phyloP scores from a whole-genome alignment of 2,888 invertebrate genomes.

The Idaea aversata region DNA sequence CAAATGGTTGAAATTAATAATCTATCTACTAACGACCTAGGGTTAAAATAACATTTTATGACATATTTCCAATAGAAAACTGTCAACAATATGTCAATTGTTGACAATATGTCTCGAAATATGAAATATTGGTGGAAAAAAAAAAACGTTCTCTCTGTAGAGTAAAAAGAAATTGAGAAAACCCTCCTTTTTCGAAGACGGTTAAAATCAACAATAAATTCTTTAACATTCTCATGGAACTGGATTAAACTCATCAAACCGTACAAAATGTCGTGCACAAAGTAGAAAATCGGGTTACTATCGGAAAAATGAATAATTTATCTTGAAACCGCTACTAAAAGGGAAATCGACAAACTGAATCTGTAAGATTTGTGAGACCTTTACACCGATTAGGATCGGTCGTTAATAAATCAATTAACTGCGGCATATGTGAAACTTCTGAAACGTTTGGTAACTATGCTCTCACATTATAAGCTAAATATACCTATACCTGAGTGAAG shows the following conservation, averaged over 20 bases:
- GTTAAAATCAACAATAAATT: too few relatives aligned
- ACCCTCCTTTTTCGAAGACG: too few relatives aligned
- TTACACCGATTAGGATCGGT: constrained; percentile 1
- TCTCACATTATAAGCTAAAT: neutral
- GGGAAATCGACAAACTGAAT: neutral
- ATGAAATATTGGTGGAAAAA: too few relatives aligned
- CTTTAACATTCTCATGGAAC: neutral
- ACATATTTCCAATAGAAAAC: too few relatives aligned
- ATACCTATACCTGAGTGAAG: too few relatives aligned
- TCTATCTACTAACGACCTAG: too few relatives aligned
- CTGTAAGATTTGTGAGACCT: neutral
- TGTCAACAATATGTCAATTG: too few relatives aligned
- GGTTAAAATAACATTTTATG: too few relatives aligned
- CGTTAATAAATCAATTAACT: constrained; percentile 1
- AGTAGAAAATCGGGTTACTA: neutral
- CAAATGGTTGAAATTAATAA: too few relatives aligned
- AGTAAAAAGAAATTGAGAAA: too few relatives aligned
- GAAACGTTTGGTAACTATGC: neutral
- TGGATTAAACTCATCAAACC: neutral
- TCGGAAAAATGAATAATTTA: neutral
- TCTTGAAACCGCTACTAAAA: neutral
- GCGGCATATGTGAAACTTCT: neutral
- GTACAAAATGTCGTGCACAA: neutral
- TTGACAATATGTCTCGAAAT: too few relatives aligned
- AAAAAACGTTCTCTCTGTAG: too few relatives aligned